Evolutionary conservation across 2,888 invertebrate genomes (phyloP).

Genomic region (Neocrepidodera transversa): DNA sequence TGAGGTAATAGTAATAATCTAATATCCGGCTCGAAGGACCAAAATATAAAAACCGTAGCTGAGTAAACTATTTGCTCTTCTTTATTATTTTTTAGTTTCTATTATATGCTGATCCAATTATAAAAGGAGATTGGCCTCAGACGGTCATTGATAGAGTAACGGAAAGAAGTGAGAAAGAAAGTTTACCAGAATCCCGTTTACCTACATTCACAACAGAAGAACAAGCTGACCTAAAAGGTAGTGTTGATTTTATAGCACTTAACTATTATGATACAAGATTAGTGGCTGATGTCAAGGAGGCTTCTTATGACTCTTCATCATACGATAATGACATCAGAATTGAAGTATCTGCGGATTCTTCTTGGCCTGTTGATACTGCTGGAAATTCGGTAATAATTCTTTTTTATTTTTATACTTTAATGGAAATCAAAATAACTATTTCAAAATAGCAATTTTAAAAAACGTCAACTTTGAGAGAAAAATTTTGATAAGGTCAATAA

Average conservation of each 20-base stretch:
- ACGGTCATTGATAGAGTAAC: background rate
- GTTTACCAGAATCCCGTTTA: background rate
- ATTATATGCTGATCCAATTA: constrained; percentile 21
- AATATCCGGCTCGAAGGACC: no score
- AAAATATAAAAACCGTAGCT: no score
- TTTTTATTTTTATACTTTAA: no score
- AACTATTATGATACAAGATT: constrained; percentile 12
- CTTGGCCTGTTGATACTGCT: constrained; percentile 13
- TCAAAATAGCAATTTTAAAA: no score
- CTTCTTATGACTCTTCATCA: background rate
- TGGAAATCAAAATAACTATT: no score
- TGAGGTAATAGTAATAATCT: constrained; percentile 12
- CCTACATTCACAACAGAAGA: constrained; percentile 8
- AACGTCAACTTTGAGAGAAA: no score
- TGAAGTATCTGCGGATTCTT: background rate
- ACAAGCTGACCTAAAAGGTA: constrained; percentile 4
- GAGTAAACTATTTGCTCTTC: no score
- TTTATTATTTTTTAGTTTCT: constrained; percentile 18
- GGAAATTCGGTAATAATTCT: constrained; percentile 7
- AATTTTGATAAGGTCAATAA: no score
- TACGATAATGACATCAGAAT: constrained; percentile 16
- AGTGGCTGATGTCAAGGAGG: constrained; percentile 5
- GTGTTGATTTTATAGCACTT: constrained; percentile 18
- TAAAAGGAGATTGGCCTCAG: constrained; percentile 18
- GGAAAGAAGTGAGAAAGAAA: background rate